phyloP scores from a whole-genome alignment of 2,113 vertebrate genomes.

The Telmatochromis sp. region DNA sequence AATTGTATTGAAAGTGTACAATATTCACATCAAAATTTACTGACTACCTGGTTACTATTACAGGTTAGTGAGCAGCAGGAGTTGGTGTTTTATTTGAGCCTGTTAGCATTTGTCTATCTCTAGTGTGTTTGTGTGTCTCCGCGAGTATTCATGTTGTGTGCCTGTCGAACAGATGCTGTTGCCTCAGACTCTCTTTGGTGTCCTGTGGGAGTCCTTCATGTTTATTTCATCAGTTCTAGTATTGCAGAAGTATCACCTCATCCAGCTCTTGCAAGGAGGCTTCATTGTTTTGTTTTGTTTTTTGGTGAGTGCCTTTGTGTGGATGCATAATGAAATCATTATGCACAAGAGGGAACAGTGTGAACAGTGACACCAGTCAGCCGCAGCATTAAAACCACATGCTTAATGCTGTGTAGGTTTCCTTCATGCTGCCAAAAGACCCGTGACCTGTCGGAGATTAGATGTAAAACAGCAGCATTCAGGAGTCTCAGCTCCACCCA shows the following conservation, averaged over 20 bases:
- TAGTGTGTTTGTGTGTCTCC: background rate
- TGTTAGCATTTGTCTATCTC: background rate
- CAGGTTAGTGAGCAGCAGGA: background rate
- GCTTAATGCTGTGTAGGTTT: background rate
- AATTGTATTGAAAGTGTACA: background rate
- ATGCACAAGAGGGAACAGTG: background rate
- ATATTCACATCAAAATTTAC: background rate
- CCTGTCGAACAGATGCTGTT: conserved; percentile 28
- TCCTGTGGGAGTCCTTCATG: conserved; percentile 55
- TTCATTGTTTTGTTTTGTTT: background rate
- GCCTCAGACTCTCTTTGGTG: background rate
- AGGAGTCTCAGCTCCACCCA: background rate
- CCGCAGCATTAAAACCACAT: background rate
- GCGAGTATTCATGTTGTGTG: background rate
- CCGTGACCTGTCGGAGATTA: background rate
- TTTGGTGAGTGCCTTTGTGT: background rate
- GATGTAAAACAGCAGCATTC: background rate
- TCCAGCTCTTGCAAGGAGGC: background rate
- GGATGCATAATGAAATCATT: background rate
- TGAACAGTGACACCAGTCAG: background rate
- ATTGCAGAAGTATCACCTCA: conserved; percentile 34
- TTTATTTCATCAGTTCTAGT: conserved; percentile 57
- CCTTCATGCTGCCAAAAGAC: background rate
- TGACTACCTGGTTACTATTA: background rate
- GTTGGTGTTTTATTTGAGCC: background rate